Conservation (phyloP, 2,113 vertebrate species). For the Columbina picui region DNA sequence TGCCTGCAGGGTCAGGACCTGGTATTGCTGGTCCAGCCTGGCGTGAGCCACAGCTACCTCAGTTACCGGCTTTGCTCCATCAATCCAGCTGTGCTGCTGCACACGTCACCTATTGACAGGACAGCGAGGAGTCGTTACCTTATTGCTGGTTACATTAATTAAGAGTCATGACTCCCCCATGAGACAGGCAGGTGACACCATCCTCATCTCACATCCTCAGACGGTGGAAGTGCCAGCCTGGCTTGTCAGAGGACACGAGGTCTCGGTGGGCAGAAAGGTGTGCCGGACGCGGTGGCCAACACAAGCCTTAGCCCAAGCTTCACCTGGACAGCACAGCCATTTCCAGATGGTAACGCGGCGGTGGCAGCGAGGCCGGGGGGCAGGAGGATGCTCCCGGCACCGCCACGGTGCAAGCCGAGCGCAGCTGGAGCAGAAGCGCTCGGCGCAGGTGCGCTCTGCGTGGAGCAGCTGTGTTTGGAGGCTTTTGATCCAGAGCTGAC, state of each 20-base stretch:
- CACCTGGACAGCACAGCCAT: not conserved
- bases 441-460: fast-evolving
- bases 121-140: not conserved
- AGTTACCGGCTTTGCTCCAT: not conserved
- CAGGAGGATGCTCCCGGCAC: not conserved
- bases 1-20: not conserved
- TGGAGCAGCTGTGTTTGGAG: fast-evolving
- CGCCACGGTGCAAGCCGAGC: not conserved
- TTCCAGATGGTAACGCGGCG: not conserved
- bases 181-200: not conserved
- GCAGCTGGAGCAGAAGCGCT: not conserved
- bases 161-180: not conserved
- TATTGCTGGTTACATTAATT: not conserved
- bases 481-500: fast-evolving
- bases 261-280: fast-evolving
- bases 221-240: not conserved
- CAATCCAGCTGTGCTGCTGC: not conserved
- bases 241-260: not conserved
- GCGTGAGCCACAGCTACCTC: not conserved
- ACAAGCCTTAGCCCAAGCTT: not conserved
- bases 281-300: not conserved
- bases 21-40: not conserved
- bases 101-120: not conserved
- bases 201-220: fast-evolving
- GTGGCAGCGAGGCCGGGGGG: not conserved